Conservation (phyloP, 2,113 vertebrate species). For the Tiliqua scincoides region DNA sequence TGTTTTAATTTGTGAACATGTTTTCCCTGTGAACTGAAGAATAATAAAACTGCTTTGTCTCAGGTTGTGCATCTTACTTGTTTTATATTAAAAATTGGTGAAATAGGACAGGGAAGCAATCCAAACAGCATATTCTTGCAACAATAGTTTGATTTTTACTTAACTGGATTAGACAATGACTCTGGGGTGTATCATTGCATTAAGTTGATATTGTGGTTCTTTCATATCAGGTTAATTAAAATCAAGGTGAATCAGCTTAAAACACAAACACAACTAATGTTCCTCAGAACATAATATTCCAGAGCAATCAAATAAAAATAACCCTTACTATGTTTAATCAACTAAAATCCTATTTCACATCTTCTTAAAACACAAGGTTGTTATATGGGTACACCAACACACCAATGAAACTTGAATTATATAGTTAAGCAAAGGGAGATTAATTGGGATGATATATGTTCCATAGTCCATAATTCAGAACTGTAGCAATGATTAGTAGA, state of each 20-base stretch:
- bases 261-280: not conserved
- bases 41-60: not conserved
- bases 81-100: not conserved
- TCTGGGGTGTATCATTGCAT: not conserved
- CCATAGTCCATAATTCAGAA: no score
- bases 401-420: not conserved
- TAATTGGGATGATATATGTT: no score
- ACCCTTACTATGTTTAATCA: not conserved
- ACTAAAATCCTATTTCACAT: not conserved
- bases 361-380: not conserved
- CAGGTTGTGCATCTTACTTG: not conserved
- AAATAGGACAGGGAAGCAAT: not conserved
- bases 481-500: not conserved
- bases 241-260: not conserved
- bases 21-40: conserved; percentile 10
- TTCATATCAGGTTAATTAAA: not conserved
- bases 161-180: not conserved
- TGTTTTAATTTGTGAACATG: not conserved
- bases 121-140: not conserved
- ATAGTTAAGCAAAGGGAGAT: not conserved
- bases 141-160: not conserved
- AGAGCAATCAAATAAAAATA: not conserved
- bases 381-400: not conserved
- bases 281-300: fast-evolving
- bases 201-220: not conserved